Evolutionary conservation across 2,888 invertebrate species (phyloP), one percentile per base, ranked within the genome.

Genomic region (Caenorhabditis auriculariae): DNA sequence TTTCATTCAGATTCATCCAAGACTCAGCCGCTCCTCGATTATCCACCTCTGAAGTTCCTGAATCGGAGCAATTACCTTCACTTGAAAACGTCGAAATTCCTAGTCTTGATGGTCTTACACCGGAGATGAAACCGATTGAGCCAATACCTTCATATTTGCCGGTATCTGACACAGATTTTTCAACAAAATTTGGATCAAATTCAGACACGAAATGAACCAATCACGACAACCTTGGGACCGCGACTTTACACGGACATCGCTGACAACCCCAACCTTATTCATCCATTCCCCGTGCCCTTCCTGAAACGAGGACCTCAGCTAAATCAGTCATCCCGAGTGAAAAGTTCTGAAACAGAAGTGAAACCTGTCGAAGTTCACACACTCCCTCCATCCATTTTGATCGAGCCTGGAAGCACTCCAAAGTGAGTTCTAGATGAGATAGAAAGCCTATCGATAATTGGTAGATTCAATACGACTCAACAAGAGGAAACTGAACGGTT

Each of bases 261-360:
- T 15, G 71, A 71, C 45, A 60, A 66, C 35, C 69, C 71, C 24
- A 59, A 60, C 32, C 35, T 55, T 12, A 72, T 78, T 17, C 71
- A 72, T 24, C 81, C 80, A 17, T 74, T 79, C 65, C 78, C 81
- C 12, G 77, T 81, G 12, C 81, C 81, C 4, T 80, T 79, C 55
- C 60, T 81, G 29, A 78, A 75, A 48, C 61, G 55, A 19, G 66
- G 64, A 19, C 66, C 68, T n/a, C 42, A 54, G 3, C 45, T 68
- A 17, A 56, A 63, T 1, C 48, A 62, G 44, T 55, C 60, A 0
- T 52, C 50, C 15, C 29, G 42, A 5, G 61, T 55, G 3, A 21
- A 43, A 37, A n/a, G 38, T 1, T 21, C 53, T 7, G 42, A 39
- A 9, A 39, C 17, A 12, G 32, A 26, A 7, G 23, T 50, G 29